Evolutionary conservation across 2,113 vertebrate species (phyloP).

Genomic region (Balaenoptera acutorostrata): DNA sequence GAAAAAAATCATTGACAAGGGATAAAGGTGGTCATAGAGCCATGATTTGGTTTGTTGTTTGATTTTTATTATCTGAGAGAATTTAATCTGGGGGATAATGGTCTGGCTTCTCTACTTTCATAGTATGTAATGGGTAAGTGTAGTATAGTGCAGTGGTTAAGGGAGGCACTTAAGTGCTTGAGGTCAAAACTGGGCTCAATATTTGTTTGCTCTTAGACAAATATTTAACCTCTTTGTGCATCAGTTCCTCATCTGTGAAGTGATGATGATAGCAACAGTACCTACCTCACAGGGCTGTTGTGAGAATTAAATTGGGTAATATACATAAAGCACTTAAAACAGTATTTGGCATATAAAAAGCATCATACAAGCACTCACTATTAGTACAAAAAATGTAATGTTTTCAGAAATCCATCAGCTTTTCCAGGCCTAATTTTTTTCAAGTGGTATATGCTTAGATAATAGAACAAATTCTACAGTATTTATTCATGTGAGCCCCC

Average conservation of each 20-base stretch:
- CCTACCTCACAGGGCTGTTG: neutral
- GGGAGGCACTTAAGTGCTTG: neutral
- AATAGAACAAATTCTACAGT: neutral
- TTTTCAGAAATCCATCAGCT: neutral
- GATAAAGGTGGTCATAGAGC: neutral
- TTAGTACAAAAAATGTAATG: neutral
- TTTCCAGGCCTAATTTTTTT: conserved; percentile 25
- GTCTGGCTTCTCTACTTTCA: neutral
- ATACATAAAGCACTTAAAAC: neutral
- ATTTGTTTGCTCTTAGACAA: neutral
- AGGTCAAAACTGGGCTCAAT: neutral
- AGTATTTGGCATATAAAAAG: neutral
- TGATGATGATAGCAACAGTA: neutral
- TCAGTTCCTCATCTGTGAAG: neutral
- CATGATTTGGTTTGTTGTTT: neutral
- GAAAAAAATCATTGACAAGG: neutral
- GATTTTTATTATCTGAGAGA: conserved; percentile 5
- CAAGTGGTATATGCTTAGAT: neutral
- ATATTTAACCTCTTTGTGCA: neutral
- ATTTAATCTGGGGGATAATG: neutral
- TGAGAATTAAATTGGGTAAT: neutral
- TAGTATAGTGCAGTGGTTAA: neutral
- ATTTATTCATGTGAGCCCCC: neutral
- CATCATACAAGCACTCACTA: neutral
- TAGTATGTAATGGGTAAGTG: neutral